Base-by-base conservation (phyloP, 1,140 invertebrate species). In the Drosophila sproati region DNA sequence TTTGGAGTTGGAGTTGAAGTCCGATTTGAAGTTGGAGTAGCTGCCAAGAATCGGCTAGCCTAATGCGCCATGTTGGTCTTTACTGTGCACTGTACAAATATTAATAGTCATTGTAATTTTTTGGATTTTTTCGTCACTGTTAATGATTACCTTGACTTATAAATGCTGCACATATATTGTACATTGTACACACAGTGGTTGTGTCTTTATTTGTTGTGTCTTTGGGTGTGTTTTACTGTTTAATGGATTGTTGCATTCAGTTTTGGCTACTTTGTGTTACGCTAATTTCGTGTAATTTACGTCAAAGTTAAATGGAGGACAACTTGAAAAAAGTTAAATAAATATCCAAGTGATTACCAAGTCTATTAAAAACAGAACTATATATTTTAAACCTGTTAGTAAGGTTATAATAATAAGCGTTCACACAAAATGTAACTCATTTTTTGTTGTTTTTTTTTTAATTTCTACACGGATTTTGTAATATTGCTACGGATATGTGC, bases 121-220 rank as follows among this genome's bases (percentile, higher is more conserved):
- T 80, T 75, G 66, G 67, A 61, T 73, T 87, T 86, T 50, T 62
- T 70, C 50, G 60, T 50, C 60, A 61, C 52, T 59, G 61, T 77
- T 89, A 83, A 89, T 73, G 71, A 62, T 85, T 74, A 89, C 85
- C 85, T 89, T 89, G 85, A 85, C 85, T 89, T 90, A 89, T 89
- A 89, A 90, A 90, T 57, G 68, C 47, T 52, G 41, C 2, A 10
- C 32, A 35, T 82, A 74, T 54, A 59, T 73, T 8, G 10, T 3
- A 32, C 47, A 54, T 64, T 1, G 31, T 62, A 29, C 35, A 37
- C 10, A 20, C 20, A 20, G 20, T 55, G 63, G 34, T 43, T 61
- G 39, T 71, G 35, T 45, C 28, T 56, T 1, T 39, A 4, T 52
- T 7, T 54, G 7, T 78, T 64, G 60, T 60, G 68, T 67, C 43